These are phyloP conservation scores for Ophion costatus DNA, from an alignment of 2,888 invertebrate genomes.

Conservation along the genomic window DNA sequence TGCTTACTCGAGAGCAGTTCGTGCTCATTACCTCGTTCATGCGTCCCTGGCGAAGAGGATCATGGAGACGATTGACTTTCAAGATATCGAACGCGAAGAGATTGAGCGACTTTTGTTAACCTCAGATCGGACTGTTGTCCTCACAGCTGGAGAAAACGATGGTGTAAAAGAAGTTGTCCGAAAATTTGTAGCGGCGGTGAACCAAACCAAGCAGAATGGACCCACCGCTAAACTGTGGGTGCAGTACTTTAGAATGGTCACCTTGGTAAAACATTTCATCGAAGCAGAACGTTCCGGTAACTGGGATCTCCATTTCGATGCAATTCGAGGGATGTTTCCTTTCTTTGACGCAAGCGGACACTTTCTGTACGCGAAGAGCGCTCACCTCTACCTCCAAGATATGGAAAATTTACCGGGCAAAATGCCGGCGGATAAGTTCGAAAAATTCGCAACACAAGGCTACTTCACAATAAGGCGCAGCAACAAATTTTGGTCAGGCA, in stretches of 20 bases:
- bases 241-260: conserved; percentile 65
- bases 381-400: conserved; percentile 80
- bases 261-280: conserved; percentile 65
- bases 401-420: conserved; percentile 73
- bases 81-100: conserved; percentile 46
- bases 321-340: conserved; percentile 71
- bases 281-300: conserved; percentile 67
- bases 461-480: conserved; percentile 25
- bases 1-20: conserved; percentile 71
- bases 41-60: conserved; percentile 62
- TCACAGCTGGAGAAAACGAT: conserved; percentile 30
- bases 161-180: conserved; percentile 18
- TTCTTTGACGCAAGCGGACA: conserved; percentile 80
- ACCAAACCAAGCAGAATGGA: conserved; percentile 63
- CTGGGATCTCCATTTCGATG: conserved; percentile 65
- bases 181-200: conserved; percentile 64
- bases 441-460: conserved; percentile 1
- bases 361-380: conserved; percentile 60
- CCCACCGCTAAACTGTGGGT: conserved; percentile 72
- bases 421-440: conserved; percentile 60
- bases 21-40: conserved; percentile 71
- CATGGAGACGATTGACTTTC: conserved; percentile 55
- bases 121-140: conserved; percentile 27
- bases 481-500: conserved; percentile 12
- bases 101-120: conserved; percentile 28